Evolutionary conservation across 2,113 vertebrate species (phyloP).

Genomic region (Prolemur simus): DNA sequence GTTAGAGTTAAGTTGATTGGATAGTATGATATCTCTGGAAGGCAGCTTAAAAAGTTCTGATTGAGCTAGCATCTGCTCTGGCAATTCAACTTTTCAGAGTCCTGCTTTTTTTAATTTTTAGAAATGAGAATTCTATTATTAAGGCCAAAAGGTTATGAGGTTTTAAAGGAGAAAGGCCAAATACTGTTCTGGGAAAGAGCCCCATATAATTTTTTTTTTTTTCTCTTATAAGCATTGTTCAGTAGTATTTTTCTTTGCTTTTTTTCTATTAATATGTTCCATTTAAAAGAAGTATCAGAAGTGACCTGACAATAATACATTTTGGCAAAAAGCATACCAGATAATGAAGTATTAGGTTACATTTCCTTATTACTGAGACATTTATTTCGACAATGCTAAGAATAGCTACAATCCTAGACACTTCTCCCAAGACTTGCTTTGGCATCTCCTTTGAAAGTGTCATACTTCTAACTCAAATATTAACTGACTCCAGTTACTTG

Average conservation of each 20-base stretch:
- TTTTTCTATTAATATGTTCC: not conserved
- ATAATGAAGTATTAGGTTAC: constrained; percentile 49
- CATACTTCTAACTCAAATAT: constrained; percentile 42
- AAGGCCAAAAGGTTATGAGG: not conserved
- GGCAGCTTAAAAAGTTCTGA: not conserved
- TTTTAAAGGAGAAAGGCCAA: constrained; percentile 41
- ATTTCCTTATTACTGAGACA: constrained; percentile 55
- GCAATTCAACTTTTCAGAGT: not conserved
- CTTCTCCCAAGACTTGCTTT: constrained; percentile 19
- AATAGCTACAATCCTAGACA: constrained; percentile 43
- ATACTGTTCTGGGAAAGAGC: not conserved
- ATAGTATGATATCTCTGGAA: not conserved
- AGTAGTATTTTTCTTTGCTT: not conserved
- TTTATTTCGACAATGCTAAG: constrained; percentile 60
- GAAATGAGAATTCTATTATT: constrained; percentile 25
- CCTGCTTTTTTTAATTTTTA: not conserved
- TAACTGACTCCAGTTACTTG: constrained; percentile 8
- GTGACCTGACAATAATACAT: constrained; percentile 45
- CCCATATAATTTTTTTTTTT: not conserved
- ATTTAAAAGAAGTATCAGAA: constrained; percentile 50
- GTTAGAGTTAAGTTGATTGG: not conserved
- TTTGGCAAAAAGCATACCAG: constrained; percentile 52
- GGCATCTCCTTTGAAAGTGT: constrained; percentile 30
- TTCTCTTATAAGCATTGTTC: not conserved
- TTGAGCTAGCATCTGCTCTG: not conserved